Percentiles rank a stretch among this genome's conserved stretches.
These are phyloP conservation scores for Anthonomus grandis DNA, from an alignment of 1,140 invertebrate species.

Conservation along the genomic window DNA sequence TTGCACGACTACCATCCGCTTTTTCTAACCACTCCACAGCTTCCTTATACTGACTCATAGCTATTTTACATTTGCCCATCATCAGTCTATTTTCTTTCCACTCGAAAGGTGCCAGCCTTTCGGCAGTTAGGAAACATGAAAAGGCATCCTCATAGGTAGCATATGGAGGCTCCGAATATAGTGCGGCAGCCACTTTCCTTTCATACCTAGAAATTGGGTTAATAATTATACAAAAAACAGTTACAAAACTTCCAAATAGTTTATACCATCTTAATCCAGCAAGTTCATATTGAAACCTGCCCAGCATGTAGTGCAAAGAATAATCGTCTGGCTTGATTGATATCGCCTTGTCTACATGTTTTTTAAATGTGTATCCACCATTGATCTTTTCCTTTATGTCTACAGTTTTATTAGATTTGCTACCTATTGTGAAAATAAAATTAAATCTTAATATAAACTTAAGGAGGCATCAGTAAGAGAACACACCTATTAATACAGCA, in stretches of 20 bases:
- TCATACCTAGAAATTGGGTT: conserved; percentile 47
- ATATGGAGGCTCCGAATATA: conserved; percentile 65
- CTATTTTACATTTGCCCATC: conserved; percentile 67
- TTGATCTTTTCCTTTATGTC: conserved; percentile 57
- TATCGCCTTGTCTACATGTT: conserved; percentile 70
- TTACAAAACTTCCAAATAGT: conserved; percentile 46
- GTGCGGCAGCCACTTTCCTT: conserved; percentile 65
- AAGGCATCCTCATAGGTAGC: conserved; percentile 66
- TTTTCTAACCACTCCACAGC: conserved; percentile 59
- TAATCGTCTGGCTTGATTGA: conserved; percentile 63
- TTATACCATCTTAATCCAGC: conserved; percentile 69
- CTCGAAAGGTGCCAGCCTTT: conserved; percentile 54
- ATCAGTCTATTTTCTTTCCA: conserved; percentile 71
- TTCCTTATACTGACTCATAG: conserved; percentile 52
- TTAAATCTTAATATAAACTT: too few relatives aligned
- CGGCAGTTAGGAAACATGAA: conserved; percentile 62
- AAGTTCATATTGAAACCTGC: conserved; percentile 65
- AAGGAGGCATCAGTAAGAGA: too few relatives aligned
- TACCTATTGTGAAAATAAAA: background rate
- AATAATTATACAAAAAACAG: conserved; percentile 2
- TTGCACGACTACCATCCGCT: conserved; percentile 44
- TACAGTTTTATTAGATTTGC: background rate
- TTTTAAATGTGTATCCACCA: conserved; percentile 65
- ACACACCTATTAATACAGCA: conserved; percentile 65
- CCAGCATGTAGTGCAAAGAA: conserved; percentile 66